These are phyloP conservation scores for Nothobranchius furzeri DNA, from an alignment of 2,113 vertebrate genomes.

Conservation along the genomic window DNA sequence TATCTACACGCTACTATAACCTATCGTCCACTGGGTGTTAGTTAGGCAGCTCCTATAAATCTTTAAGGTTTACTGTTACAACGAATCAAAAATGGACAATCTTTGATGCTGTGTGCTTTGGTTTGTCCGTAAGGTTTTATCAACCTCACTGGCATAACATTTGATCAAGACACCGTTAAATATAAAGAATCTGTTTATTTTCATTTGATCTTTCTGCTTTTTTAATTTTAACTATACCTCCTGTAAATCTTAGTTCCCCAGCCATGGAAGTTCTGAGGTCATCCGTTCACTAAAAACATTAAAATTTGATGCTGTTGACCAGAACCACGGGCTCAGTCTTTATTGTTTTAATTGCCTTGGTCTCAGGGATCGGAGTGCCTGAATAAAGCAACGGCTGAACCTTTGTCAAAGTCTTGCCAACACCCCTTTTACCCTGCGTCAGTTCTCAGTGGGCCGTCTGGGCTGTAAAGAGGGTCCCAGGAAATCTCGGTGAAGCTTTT, in stretches of 20 bases:
- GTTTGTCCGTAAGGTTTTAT: background rate
- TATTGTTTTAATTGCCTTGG: background rate
- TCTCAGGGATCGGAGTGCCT: too few species aligned
- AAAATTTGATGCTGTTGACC: too few species aligned
- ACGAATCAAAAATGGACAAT: background rate
- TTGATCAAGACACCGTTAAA: background rate
- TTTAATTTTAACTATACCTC: too few species aligned
- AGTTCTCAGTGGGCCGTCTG: too few species aligned
- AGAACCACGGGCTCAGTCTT: too few species aligned
- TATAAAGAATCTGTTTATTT: too few species aligned
- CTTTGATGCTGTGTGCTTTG: background rate
- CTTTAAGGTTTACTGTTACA: conserved; percentile 29
- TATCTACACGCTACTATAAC: conserved; percentile 41
- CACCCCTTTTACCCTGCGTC: too few species aligned
- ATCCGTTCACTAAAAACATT: background rate
- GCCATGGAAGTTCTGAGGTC: too few species aligned
- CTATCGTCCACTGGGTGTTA: conserved; percentile 44
- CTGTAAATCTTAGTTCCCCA: background rate
- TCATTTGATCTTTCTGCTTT: background rate
- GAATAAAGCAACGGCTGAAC: too few species aligned
- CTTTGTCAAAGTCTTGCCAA: too few species aligned
- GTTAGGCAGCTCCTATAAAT: conserved; percentile 26
- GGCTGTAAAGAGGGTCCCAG: too few species aligned
- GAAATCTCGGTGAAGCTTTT: too few species aligned
- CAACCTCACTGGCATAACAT: background rate